A percentile compares a stretch with the other conserved stretches of the same genome.
These are phyloP conservation scores for Falco naumanni DNA, from an alignment of 2,797 vertebrate genomes.

Conservation along the genomic window DNA sequence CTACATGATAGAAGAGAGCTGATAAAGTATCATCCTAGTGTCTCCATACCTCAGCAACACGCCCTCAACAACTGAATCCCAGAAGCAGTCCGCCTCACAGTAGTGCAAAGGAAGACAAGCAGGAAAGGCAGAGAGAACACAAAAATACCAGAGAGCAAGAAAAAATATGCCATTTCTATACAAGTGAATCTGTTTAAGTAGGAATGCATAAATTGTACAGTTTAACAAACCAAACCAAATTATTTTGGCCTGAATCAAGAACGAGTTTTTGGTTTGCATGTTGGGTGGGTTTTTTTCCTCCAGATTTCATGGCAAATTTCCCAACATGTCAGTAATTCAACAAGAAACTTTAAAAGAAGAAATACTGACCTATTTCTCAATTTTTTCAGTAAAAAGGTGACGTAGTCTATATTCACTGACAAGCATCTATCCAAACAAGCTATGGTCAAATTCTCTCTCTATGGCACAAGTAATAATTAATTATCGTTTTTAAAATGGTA, in stretches of 20 bases:
- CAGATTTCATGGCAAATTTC: neutral
- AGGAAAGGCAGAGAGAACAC: neutral
- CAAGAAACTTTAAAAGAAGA: neutral
- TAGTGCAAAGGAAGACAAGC: neutral
- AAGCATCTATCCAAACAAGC: neutral
- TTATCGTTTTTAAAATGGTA: neutral
- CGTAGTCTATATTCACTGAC: neutral
- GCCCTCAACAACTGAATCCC: neutral
- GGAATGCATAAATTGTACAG: rapidly evolving
- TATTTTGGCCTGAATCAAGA: neutral
- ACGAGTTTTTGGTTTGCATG: neutral
- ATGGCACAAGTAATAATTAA: neutral
- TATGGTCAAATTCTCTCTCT: neutral
- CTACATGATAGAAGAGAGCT: rapidly evolving
- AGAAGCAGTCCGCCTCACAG: neutral
- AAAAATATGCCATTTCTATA: neutral
- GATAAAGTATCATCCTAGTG: rapidly evolving
- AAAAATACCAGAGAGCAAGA: neutral
- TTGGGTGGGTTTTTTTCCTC: no score
- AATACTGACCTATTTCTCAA: neutral
- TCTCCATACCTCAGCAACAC: rapidly evolving
- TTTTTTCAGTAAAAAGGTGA: neutral
- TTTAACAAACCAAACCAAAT: neutral
- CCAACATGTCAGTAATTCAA: rapidly evolving
- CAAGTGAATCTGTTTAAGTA: no score